phyloP scores from a whole-genome alignment of 2,113 vertebrate species.

The Pandion haliaetus region DNA sequence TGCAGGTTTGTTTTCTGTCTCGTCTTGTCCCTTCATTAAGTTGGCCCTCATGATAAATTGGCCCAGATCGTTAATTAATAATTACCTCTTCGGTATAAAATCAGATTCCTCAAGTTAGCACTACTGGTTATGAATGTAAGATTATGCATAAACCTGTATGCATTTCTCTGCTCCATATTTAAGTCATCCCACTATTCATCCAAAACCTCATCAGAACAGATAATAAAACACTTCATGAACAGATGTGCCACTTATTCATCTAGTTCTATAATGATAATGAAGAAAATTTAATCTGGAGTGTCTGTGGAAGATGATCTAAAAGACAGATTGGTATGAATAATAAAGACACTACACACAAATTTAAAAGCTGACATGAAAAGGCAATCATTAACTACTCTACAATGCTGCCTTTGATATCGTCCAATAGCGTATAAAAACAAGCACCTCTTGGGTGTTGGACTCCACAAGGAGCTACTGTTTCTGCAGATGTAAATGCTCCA shows the following conservation, averaged over 20 bases:
- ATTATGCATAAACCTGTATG: conserved; percentile 42
- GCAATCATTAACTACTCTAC: conserved; percentile 26
- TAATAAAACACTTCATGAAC: conserved; percentile 80
- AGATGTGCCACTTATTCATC: conserved; percentile 83
- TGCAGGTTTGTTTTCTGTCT: conserved; percentile 43
- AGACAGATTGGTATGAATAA: conserved; percentile 79
- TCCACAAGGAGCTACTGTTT: conserved; percentile 8
- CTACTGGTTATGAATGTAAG: conserved; percentile 52
- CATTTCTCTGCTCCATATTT: conserved; percentile 56
- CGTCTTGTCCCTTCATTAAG: conserved; percentile 22
- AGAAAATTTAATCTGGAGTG: conserved; percentile 78
- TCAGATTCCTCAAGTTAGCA: conserved; percentile 40
- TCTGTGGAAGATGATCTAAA: conserved; percentile 70
- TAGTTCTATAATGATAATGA: conserved; percentile 78
- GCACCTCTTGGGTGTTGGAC: conserved; percentile 16
- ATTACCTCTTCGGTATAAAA: conserved; percentile 37
- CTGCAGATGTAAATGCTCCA: conserved; percentile 38
- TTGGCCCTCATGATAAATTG: neutral
- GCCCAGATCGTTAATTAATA: conserved; percentile 67
- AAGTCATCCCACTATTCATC: conserved; percentile 73
- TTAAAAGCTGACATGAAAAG: conserved; percentile 37
- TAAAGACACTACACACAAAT: conserved; percentile 36
- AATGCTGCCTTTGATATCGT: conserved; percentile 1
- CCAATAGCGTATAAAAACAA: neutral
- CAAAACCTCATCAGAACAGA: conserved; percentile 71